A percentile compares a stretch with the other conserved stretches of the same genome.
phyloP scores from a whole-genome alignment of 2,113 vertebrate genomes.

The Daubentonia madagascariensis region DNA sequence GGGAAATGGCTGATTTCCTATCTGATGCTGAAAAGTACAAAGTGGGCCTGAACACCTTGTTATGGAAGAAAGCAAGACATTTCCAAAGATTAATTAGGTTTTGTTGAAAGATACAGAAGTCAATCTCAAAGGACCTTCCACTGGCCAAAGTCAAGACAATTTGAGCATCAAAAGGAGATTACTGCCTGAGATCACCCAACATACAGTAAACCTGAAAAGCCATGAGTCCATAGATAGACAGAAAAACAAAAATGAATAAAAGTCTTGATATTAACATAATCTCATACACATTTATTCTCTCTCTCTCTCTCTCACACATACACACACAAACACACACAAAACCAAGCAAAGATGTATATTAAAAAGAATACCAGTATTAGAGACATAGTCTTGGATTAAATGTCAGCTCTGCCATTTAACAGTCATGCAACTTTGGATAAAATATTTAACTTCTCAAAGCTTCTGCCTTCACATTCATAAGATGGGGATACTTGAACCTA shows the following conservation, averaged over 20 bases:
- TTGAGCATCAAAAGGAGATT: neutral
- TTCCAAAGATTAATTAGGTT: neutral
- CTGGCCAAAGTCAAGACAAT: neutral
- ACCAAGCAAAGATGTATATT: neutral
- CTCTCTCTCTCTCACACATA: neutral
- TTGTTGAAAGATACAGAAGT: neutral
- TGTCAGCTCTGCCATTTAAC: neutral
- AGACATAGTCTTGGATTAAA: neutral
- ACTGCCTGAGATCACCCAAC: neutral
- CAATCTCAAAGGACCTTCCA: neutral
- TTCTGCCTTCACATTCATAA: neutral
- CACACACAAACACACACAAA: neutral
- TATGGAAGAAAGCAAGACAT: neutral
- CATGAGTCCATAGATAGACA: neutral
- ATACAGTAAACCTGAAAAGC: neutral
- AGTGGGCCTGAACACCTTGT: neutral
- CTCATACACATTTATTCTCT: neutral
- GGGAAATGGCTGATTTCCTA: neutral
- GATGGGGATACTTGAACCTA: neutral
- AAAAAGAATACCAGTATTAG: neutral
- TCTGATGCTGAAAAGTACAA: neutral
- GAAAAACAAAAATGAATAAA: neutral
- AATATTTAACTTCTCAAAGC: constrained; percentile 4
- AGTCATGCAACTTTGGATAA: neutral
- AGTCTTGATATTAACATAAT: neutral